Evolutionary conservation across 2,797 vertebrate species (phyloP).

Genomic region (Hydrocynus forskahlii): DNA sequence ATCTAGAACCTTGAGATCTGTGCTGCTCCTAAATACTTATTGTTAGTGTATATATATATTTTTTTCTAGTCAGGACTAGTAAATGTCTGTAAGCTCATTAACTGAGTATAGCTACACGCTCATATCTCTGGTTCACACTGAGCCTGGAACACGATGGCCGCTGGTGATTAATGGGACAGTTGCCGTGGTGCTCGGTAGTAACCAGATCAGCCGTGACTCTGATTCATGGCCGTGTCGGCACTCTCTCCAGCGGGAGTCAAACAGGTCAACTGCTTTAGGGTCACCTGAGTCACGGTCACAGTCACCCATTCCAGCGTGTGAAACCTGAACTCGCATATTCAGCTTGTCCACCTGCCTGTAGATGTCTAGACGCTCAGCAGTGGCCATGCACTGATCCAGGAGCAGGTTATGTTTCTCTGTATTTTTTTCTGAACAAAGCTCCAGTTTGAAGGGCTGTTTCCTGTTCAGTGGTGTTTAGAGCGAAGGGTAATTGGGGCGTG

Average conservation of each 20-base stretch:
- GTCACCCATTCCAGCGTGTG: constrained; percentile 38
- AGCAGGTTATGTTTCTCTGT: neutral
- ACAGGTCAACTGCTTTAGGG: constrained; percentile 49
- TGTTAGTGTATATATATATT: neutral
- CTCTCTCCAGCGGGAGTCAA: constrained; percentile 38
- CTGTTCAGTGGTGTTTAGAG: neutral
- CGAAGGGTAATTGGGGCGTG: neutral
- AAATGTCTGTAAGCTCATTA: neutral
- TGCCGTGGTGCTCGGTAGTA: constrained; percentile 17
- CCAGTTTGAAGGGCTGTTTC: neutral
- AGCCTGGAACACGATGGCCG: constrained; percentile 1
- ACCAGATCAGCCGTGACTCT: constrained; percentile 34
- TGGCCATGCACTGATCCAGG: constrained; percentile 9
- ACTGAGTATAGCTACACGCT: neutral
- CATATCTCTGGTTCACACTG: constrained; percentile 1
- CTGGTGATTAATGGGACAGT: constrained; percentile 37
- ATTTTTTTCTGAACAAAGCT: neutral
- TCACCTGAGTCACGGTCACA: constrained; percentile 52
- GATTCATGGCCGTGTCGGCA: constrained; percentile 55
- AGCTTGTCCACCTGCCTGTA: constrained; percentile 13
- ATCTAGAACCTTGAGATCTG: neutral
- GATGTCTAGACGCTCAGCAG: constrained; percentile 48
- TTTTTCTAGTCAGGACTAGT: too few relatives aligned
- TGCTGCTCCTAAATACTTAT: neutral
- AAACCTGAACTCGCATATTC: constrained; percentile 46